Base-by-base conservation (phyloP, 2,797 vertebrate species). In the Nyctibius grandis region DNA sequence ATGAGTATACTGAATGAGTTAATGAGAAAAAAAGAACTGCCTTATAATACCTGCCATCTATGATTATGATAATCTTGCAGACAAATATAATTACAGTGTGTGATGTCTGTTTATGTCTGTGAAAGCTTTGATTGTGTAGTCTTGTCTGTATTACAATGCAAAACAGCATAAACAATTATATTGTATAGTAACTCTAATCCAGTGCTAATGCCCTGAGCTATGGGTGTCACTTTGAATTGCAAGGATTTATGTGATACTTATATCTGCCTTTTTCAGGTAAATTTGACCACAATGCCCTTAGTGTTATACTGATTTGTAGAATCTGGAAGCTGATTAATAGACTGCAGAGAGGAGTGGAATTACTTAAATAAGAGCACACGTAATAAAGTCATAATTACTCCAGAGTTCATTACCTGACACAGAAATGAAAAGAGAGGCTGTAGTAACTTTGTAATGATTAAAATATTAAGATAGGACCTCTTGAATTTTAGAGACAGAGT, bases 1-100 rank as follows among this genome's bases (percentile, higher is more conserved):
- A 91, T 82, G 64, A 95, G 74, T 72, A 92, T 95, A 93, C 91
- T 85, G 95, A 96, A 97, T 90, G 96, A 82, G 95, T 97, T 97
- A 97, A 95, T 61, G 74, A 91, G 85, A 57, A 93, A 93, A 97
- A 97, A 96, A 89, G 64, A 94, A 65, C 88, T 96, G 88, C 92
- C 96, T 97, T 97, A 75, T 93, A 95, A 93, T 96, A 95, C 96
- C 97, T 98, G 97, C 96, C 96, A 97, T 80, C 95, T 98, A 93
- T 95, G 96, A 98, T 98, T 98, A 98, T 97, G 97, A 97, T 98
- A 97, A 97, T 97, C 97, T 98, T 96, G 90, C 96, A 98, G 97
- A 98, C 96, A 98, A 98, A 98, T 98, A 97, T 98, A 98, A 98
- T 98, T 98, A 98, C 94, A 95, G 96, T 95, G 89, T 98, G 94